phyloP scores from a whole-genome alignment of 2,797 vertebrate species.

The Hephaestus fuliginosus region DNA sequence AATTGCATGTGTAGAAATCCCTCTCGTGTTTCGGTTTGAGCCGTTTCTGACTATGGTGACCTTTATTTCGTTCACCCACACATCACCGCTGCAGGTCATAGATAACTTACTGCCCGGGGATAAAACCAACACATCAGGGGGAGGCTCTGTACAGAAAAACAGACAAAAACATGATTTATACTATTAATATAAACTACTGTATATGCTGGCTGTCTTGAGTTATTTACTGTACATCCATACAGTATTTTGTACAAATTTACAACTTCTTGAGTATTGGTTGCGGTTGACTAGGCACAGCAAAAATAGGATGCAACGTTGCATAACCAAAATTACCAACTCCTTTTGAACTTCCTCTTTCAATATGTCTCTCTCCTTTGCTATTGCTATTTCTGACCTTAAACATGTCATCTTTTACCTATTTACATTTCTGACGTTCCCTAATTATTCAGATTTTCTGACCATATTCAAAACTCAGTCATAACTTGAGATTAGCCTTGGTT shows the following conservation, averaged over 20 bases:
- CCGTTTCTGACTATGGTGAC: slow-evolving; percentile 29
- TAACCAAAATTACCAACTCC: slow-evolving; percentile 48
- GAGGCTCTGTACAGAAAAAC: slow-evolving; percentile 68
- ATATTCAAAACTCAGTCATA: neutral
- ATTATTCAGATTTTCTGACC: neutral
- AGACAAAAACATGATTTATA: slow-evolving; percentile 10
- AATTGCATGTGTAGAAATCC: neutral
- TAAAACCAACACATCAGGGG: slow-evolving; percentile 75
- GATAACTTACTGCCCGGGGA: slow-evolving; percentile 69
- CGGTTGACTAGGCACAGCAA: slow-evolving; percentile 5
- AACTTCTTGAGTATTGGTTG: neutral
- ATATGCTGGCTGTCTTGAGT: neutral
- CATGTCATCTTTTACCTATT: neutral
- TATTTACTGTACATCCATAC: neutral
- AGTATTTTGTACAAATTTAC: neutral
- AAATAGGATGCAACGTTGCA: slow-evolving; percentile 47
- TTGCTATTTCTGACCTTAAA: slow-evolving; percentile 32
- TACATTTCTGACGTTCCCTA: slow-evolving; percentile 9
- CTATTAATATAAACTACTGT: neutral
- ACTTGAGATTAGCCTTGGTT: neutral
- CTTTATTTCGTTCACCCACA: slow-evolving; percentile 73
- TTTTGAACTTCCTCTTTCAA: slow-evolving; percentile 69
- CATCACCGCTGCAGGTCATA: slow-evolving; percentile 76
- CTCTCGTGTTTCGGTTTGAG: slow-evolving; percentile 9
- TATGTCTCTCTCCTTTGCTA: neutral